Evolutionary conservation across 1,140 invertebrate species (phyloP), one percentile per base, ranked within the genome.

Genomic region (Lycorma delicatula): DNA sequence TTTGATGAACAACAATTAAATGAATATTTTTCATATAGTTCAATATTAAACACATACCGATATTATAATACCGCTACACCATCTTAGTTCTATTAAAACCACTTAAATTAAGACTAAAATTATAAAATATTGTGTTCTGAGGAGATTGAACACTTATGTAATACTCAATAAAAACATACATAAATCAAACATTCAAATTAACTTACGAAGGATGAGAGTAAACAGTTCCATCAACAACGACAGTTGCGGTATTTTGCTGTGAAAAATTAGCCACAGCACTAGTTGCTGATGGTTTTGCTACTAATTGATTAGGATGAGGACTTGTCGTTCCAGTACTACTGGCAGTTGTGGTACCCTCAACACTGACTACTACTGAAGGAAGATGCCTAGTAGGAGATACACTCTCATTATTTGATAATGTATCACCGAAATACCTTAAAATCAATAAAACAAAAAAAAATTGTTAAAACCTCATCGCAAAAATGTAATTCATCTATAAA

Each of bases 381-480:
- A 58, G 64, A 61, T 54, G 63, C 60, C 18, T 31, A 9, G 48
- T 26, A 4, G 70, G 28, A 9, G 31, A 27, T 5, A 25, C 71
- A 52, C 69, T 74, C 61, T 79, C 77, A 62, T 78, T 78, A 62
- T 77, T 76, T 1, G 77, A 76, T 16, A 80, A 69, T 3, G 79
- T 79, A 54, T 79, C 77, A 7, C 75, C 77, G 63, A 80, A 80
- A 60, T 80, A 80, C 62, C 78, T 79, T 55, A 38, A 63, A 64
- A 60, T n/a, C 16, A 28, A n/a, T n/a, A n/a, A n/a, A n/a, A n/a
- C n/a, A n/a, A n/a, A n/a, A n/a, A n/a, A n/a, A n/a, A n/a, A n/a
- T n/a, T n/a, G n/a, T n/a, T n/a, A n/a, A n/a, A n/a, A n/a, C n/a
- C n/a, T n/a, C n/a, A n/a, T n/a, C n/a, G n/a, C n/a, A n/a, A n/a